Conservation (phyloP, 2,113 vertebrate genomes). For the Harpagus bidentatus region DNA sequence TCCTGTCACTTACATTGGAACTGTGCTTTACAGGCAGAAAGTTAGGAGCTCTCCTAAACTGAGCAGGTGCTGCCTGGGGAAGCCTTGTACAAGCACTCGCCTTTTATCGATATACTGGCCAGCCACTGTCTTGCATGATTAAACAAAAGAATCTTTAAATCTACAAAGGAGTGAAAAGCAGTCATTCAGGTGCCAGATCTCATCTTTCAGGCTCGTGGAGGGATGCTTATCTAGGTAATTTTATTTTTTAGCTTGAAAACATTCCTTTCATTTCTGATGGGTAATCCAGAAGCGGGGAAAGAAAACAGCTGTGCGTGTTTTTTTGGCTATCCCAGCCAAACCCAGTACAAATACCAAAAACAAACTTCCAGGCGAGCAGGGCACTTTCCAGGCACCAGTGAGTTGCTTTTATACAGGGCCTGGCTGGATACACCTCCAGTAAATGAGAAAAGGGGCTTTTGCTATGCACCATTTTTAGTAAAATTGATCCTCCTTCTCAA, state of each 20-base stretch:
- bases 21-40: neutral
- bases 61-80: neutral
- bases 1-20: neutral
- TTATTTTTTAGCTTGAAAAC: neutral
- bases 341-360: neutral
- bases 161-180: neutral
- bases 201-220: neutral
- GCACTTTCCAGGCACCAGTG: neutral
- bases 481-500: neutral
- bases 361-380: neutral
- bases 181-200: neutral
- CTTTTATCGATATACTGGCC: fast-evolving
- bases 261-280: neutral
- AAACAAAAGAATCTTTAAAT: neutral
- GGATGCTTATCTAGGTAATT: neutral
- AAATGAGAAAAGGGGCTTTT: neutral
- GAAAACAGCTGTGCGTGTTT: fast-evolving
- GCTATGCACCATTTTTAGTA: neutral
- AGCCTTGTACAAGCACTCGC: neutral
- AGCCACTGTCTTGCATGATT: too few relatives aligned
- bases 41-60: neutral
- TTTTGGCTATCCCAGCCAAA: neutral
- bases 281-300: neutral
- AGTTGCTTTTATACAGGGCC: neutral
- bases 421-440: neutral